Evolutionary conservation across 1,140 invertebrate species (phyloP).

Genomic region (Lanistes nyassanus): DNA sequence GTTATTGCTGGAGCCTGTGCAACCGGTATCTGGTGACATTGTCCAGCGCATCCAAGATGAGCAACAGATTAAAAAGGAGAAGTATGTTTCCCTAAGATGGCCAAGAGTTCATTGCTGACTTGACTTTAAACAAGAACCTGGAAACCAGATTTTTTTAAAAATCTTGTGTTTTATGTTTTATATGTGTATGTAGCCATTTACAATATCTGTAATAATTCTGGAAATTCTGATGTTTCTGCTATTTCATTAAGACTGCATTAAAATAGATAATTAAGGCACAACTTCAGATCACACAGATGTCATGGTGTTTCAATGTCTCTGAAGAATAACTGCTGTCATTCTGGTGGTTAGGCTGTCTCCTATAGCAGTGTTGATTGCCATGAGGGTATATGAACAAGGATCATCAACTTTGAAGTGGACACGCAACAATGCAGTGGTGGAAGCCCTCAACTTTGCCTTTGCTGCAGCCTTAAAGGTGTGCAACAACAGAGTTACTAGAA

Average conservation of each 20-base stretch:
- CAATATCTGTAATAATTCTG: not conserved
- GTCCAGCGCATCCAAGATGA: not conserved
- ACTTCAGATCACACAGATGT: too few species aligned
- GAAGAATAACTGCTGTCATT: not conserved
- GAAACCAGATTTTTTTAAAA: not conserved
- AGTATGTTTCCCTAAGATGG: too few species aligned
- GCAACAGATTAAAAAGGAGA: not conserved
- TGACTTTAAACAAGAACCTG: too few species aligned
- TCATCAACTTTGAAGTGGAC: constrained; percentile 10
- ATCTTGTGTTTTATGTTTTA: not conserved
- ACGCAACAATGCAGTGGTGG: constrained; percentile 17
- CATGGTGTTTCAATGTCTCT: not conserved
- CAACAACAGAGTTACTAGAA: too few species aligned
- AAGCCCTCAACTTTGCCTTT: constrained; percentile 18
- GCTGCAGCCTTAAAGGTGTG: constrained; percentile 7
- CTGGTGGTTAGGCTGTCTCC: constrained; percentile 23
- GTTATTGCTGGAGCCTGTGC: constrained; percentile 9
- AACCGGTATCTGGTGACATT: constrained; percentile 7
- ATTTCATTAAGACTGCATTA: not conserved
- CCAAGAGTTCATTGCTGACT: too few species aligned
- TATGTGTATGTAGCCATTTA: not conserved
- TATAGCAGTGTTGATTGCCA: constrained; percentile 20
- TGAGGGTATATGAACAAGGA: constrained; percentile 24
- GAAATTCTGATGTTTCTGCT: not conserved
- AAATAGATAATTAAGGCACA: not conserved